Percentiles rank a stretch among this genome's conserved stretches.
Evolutionary conservation across 2,113 vertebrate genomes (phyloP).

Genomic region (Hippocampus guttulatus): DNA sequence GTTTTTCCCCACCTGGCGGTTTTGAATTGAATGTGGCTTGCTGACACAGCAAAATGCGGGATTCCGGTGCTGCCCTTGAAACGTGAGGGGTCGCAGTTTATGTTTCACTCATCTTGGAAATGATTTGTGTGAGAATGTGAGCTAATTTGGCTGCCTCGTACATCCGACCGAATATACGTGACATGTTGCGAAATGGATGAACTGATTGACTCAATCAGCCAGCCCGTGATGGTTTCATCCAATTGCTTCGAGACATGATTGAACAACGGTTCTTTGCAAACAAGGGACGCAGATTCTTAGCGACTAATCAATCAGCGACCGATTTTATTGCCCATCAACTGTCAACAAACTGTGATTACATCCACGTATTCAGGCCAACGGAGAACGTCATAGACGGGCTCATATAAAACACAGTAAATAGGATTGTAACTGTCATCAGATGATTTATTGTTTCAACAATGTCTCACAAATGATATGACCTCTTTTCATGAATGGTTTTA

Average conservation of each 20-base stretch:
- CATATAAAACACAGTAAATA: no score
- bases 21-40: constrained; percentile 49
- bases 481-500: constrained; percentile 21
- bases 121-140: constrained; percentile 15
- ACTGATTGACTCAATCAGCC: neutral
- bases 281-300: neutral
- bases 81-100: constrained; percentile 12
- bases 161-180: neutral
- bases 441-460: neutral
- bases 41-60: constrained; percentile 51
- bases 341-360: neutral
- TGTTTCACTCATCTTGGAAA: constrained; percentile 31
- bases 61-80: constrained; percentile 33
- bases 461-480: neutral
- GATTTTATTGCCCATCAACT: neutral
- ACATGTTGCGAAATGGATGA: neutral
- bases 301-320: neutral
- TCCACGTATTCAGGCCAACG: neutral
- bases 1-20: constrained; percentile 20
- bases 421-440: no score
- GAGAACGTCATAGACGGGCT: neutral
- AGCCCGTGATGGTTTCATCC: neutral
- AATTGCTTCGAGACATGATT: neutral
- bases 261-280: neutral
- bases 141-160: neutral